Conservation (phyloP, 2,797 vertebrate species). For the Phylloscopus collybita region DNA sequence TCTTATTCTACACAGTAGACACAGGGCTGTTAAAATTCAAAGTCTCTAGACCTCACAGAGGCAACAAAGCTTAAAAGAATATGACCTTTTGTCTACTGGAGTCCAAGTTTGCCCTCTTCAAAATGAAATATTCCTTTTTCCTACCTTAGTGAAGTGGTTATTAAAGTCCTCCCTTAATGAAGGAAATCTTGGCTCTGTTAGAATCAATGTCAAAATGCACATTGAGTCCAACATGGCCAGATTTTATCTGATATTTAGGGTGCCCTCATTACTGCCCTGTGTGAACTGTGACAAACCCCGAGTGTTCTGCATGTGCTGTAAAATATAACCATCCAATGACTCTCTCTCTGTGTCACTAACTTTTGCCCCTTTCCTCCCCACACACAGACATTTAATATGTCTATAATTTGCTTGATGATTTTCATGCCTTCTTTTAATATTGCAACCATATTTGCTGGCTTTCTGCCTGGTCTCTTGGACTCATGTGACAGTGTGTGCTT, state of each 20-base stretch:
- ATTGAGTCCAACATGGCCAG: neutral
- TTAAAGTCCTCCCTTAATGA: neutral
- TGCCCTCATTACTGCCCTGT: neutral
- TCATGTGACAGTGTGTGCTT: neutral
- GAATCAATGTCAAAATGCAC: neutral
- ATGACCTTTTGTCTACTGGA: neutral
- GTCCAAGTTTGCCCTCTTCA: neutral
- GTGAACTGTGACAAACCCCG: neutral
- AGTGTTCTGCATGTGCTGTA: neutral
- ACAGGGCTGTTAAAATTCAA: neutral
- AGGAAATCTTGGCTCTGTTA: constrained; percentile 6
- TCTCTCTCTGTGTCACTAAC: neutral
- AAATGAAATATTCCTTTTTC: neutral
- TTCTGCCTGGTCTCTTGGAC: constrained; percentile 7
- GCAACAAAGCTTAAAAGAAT: neutral
- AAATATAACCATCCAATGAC: neutral
- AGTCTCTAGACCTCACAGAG: neutral
- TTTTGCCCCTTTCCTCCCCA: neutral
- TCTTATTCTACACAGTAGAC: neutral
- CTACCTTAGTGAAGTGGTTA: neutral
- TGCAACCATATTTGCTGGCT: constrained; percentile 48
- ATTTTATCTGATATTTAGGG: neutral
- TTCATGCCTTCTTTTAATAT: constrained; percentile 52
- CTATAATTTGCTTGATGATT: constrained; percentile 48
- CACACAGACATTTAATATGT: neutral